Evolutionary conservation across 1,140 invertebrate species (phyloP), one percentile per base, ranked within the genome.

Genomic region (Kradibia gibbosae): DNA sequence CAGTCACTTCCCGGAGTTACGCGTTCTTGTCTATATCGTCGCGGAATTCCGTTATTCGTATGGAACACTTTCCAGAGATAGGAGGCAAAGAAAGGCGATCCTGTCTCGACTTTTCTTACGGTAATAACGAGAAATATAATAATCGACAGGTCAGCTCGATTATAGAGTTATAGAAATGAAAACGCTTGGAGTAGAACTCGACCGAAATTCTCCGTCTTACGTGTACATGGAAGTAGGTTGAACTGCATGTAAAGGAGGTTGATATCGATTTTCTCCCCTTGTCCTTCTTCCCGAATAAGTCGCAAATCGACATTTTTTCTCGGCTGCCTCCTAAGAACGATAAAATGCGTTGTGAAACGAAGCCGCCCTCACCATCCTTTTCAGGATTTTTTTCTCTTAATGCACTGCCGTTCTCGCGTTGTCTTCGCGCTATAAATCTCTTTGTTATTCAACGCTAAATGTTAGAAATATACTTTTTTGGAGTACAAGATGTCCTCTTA

Each of bases 311-410:
- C 39, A 28, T 75, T 75, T 75, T 57, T 57, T 39, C 50, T 60
- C 53, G 34, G 42, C 36, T 57, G 8, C 17, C 20, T 13, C 25
- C 74, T 65, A 13, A 48, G 22, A 65, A 77, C 57, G 74, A 77
- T 77, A 77, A 77, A 57, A 77, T 48, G 74, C n/a, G 36, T 65
- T 48, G 7, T n/a, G 50, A 65, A 65, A 65, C 28, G n/a, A 65
- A 65, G 25, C 8, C 36, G 13, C 17, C 55, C 39, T 74, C 25
- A 1, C 34, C 71, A 2, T 10, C 25, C 45, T 48, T 42, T 22
- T 17, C 15, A n/a, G n/a, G n/a, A n/a, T 55, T 50, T 55, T 53
- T 73, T 53, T 73, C 42, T n/a, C 42, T 3, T 11, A 42, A n/a
- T 15, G 25, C 34, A 39, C 15, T 34, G 7, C 1, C 5, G 3